A percentile compares a stretch with the other conserved stretches of the same genome.
phyloP scores from a whole-genome alignment of 2,113 vertebrate species.

The Forbesichthys papilliferus region DNA sequence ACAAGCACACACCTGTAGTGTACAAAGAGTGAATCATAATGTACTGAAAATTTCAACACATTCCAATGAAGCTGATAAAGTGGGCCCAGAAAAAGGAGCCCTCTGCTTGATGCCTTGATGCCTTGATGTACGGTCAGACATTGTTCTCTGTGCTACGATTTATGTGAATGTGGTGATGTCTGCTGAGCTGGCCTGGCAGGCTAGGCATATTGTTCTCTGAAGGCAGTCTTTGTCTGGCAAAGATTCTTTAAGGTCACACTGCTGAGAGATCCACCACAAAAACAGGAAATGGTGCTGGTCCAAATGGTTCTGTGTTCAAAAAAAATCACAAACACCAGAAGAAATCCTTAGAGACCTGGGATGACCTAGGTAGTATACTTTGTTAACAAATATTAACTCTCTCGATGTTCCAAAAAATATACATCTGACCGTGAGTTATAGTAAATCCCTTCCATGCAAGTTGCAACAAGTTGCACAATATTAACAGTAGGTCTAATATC shows the following conservation, averaged over 20 bases:
- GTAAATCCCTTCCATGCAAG: too few relatives aligned
- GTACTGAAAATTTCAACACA: constrained; percentile 43
- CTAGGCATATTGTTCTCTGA: constrained; percentile 10
- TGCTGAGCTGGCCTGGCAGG: constrained; percentile 16
- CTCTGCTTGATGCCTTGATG: constrained; percentile 9
- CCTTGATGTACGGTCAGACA: constrained; percentile 10
- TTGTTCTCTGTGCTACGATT: constrained; percentile 14
- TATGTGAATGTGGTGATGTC: constrained; percentile 56
- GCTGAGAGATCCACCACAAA: constrained; percentile 23
- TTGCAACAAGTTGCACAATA: too few relatives aligned
- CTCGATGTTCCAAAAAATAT: too few relatives aligned
- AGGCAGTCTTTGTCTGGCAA: constrained; percentile 35
- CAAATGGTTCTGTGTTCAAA: not conserved
- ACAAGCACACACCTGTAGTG: not conserved
- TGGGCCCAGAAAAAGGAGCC: constrained; percentile 1
- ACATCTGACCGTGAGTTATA: too few relatives aligned
- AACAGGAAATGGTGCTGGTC: constrained; percentile 23
- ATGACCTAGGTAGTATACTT: too few relatives aligned
- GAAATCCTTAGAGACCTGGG: too few relatives aligned
- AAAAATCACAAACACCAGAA: not conserved
- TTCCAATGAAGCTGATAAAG: constrained; percentile 50
- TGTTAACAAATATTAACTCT: too few relatives aligned
- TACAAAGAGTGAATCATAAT: constrained; percentile 1
- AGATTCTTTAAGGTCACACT: constrained; percentile 31
- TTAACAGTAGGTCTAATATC: too few relatives aligned